Percentiles rank a stretch among this genome's conserved stretches.
Conservation (phyloP, 1,140 invertebrate genomes). For the Eriosoma lanigerum region DNA sequence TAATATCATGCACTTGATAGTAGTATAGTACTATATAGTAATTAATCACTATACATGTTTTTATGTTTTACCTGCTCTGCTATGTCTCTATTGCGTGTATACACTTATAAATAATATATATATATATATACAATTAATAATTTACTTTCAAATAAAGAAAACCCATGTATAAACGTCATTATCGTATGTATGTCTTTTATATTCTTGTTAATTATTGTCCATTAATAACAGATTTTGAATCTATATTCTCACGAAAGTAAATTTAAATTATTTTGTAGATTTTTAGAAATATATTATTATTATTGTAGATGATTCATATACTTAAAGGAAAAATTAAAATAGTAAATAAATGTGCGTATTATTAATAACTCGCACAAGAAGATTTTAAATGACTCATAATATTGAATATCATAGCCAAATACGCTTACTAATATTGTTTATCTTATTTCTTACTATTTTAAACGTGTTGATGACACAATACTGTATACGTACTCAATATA, state of each 20-base stretch:
- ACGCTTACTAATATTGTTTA: not conserved
- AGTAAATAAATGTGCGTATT: not conserved
- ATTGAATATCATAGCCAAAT: not conserved
- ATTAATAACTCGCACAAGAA: not conserved
- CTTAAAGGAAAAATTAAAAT: not conserved
- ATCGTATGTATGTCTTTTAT: too few relatives aligned
- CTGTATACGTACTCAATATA: not conserved
- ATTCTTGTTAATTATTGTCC: not conserved
- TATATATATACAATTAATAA: too few relatives aligned
- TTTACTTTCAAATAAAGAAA: too few relatives aligned
- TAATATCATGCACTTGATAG: too few relatives aligned
- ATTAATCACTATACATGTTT: too few relatives aligned
- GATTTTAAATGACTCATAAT: constrained; percentile 1
- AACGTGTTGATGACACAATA: constrained; percentile 30
- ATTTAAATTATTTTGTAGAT: not conserved
- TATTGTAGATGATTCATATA: not conserved
- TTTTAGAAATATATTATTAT: too few relatives aligned
- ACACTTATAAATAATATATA: too few relatives aligned
- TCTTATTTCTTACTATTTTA: not conserved
- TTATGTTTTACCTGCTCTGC: too few relatives aligned
- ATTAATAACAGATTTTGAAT: not conserved
- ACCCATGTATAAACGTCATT: too few relatives aligned
- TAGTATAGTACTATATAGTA: too few relatives aligned
- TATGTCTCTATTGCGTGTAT: too few relatives aligned
- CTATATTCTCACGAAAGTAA: not conserved